Conservation (phyloP, 2,797 vertebrate genomes). For the Orestias chungarensis region DNA sequence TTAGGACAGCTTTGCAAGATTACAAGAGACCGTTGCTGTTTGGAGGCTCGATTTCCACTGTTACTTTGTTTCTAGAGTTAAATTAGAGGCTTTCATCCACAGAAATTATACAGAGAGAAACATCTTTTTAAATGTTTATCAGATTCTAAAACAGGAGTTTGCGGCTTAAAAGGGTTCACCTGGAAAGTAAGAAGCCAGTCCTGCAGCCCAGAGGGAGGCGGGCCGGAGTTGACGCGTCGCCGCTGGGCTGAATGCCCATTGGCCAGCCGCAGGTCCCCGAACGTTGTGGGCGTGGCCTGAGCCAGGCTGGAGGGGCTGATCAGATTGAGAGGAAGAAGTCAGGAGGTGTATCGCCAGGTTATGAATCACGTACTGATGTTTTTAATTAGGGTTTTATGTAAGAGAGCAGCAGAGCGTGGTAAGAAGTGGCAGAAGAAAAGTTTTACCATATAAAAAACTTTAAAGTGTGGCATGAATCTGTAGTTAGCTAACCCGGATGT, state of each 20-base stretch:
- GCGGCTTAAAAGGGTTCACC: conserved; percentile 69
- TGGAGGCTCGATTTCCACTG: neutral
- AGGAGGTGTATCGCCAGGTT: no score
- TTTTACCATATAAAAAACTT: neutral
- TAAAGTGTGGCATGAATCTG: neutral
- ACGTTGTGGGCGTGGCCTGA: conserved; percentile 90
- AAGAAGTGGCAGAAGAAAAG: neutral
- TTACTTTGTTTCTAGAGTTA: neutral
- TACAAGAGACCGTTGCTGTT: neutral
- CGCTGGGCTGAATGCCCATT: conserved; percentile 91
- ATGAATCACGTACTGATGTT: no score
- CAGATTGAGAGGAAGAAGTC: neutral
- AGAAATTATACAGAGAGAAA: neutral
- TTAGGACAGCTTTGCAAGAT: neutral
- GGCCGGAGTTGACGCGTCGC: conserved; percentile 87
- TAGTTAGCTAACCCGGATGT: neutral
- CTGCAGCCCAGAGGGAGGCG: conserved; percentile 89
- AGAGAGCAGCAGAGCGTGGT: neutral
- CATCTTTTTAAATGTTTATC: no score
- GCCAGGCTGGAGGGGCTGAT: conserved; percentile 87
- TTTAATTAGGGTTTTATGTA: neutral
- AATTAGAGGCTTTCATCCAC: neutral
- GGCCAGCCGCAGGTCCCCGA: conserved; percentile 91
- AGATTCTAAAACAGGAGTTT: neutral
- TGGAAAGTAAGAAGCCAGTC: conserved; percentile 95